Conservation (phyloP, 2,888 invertebrate species). For the Deroplatys truncata region DNA sequence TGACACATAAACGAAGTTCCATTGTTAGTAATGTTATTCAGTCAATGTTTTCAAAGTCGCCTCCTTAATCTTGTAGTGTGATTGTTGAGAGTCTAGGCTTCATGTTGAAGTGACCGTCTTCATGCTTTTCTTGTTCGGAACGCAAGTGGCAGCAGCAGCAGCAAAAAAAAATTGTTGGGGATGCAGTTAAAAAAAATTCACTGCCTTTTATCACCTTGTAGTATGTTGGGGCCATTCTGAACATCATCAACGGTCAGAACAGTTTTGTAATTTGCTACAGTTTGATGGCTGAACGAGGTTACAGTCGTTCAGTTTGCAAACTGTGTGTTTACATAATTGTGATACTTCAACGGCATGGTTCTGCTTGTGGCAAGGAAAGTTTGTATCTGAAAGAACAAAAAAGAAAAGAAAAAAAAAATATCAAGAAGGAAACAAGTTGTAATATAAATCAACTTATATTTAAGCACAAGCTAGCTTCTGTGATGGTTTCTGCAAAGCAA, state of each 20-base stretch:
- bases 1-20: slow-evolving; percentile 1
- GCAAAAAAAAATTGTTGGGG: slow-evolving; percentile 15
- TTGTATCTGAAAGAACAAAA: not conserved
- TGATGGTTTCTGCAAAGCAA: slow-evolving; percentile 45
- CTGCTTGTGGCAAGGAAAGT: slow-evolving; percentile 8
- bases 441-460: not conserved
- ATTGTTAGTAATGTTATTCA: slow-evolving; percentile 15
- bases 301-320: not conserved
- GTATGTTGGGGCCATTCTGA: slow-evolving; percentile 16
- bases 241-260: not conserved
- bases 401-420: not conserved
- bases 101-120: not conserved
- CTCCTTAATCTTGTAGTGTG: slow-evolving; percentile 23
- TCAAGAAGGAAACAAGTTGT: not conserved
- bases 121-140: slow-evolving; percentile 27
- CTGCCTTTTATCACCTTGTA: slow-evolving; percentile 22
- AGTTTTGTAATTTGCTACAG: not conserved
- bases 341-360: not conserved
- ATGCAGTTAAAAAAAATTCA: slow-evolving; percentile 19
- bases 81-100: slow-evolving; percentile 2
- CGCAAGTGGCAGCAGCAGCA: slow-evolving; percentile 7
- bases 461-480: slow-evolving; percentile 42
- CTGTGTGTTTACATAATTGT: not conserved
- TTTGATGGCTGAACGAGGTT: not conserved
- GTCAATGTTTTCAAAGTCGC: slow-evolving; percentile 23